Base-by-base conservation (phyloP, 2,797 vertebrate genomes). In the Atherinosoma microstoma region DNA sequence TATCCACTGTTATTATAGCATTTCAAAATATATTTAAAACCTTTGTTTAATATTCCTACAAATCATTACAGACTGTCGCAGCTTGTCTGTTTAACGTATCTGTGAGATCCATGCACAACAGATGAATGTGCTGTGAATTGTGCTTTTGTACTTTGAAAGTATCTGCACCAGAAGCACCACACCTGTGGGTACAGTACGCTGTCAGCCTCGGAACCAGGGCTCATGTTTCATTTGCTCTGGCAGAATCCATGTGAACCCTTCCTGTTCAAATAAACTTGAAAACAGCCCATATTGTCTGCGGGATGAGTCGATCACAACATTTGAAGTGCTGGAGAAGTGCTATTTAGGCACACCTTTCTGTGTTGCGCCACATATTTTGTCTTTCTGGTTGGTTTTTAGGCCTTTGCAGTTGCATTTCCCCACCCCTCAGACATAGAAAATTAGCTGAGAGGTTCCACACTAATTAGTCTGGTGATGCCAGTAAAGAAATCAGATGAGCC, bases 141-240 rank as follows among this genome's bases (percentile, higher is more conserved):
- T n/a, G 27, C 35, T 57, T 56, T 45, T 30, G 64, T 6, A 15
- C n/a, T 58, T 45, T 0, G 54, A 20, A 20, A 4, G 20, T 42
- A 47, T 45, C 42, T 24, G 5, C 34, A 38, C 8, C 59, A 40
- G 61, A 15, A 64, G 16, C 27, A 51, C 63, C 38, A 71, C 13
- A 34, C 27, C 73, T 61, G 38, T 15, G 30, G 15, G 47, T 61
- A 47, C 47, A 22, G 20, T 36, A 3, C 20, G 10, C 7, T 29
- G 2, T 24, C 7, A 34, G 58, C 40, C 57, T 36, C 6, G 24
- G 32, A 35, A 51, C 22, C 32, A 9, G 6, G 7, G 67, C 67
- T 69, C 34, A n/a, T 10, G 11, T 60, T 69, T 69, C 42, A 51
- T 61, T 42, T 60, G 35, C 35, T 60, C n/a, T 38, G 35, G 35